Evolutionary conservation across 1,140 invertebrate genomes (phyloP).

Genomic region (Temnothorax longispinosus): DNA sequence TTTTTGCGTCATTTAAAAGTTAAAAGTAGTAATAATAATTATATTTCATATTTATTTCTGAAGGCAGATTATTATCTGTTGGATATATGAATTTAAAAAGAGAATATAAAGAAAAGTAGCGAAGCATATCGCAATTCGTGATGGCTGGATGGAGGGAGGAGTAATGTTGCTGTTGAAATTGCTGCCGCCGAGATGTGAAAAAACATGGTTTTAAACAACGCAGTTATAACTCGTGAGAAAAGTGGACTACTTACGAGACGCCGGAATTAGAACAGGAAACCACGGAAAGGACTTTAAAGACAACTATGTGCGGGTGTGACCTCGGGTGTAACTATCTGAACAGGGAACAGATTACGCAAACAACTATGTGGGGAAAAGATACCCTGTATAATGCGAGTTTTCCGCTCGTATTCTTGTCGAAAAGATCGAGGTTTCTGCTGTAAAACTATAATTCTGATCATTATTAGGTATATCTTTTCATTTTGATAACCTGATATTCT

Average conservation of each 20-base stretch:
- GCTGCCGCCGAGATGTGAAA: constrained; percentile 38
- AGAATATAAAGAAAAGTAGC: background rate
- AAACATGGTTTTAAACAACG: constrained; percentile 32
- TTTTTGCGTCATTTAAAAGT: background rate
- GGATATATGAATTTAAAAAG: background rate
- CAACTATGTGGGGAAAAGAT: background rate
- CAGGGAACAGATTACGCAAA: too few relatives aligned
- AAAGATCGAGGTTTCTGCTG: too few relatives aligned
- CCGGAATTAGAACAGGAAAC: constrained; percentile 67
- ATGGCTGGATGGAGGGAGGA: constrained; percentile 56
- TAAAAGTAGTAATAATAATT: too few relatives aligned
- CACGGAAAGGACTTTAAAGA: constrained; percentile 23
- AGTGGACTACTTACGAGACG: constrained; percentile 39
- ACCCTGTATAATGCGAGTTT: background rate
- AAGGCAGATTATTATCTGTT: background rate
- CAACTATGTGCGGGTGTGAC: constrained; percentile 12
- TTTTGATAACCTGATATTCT: too few relatives aligned
- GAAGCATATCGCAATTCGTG: constrained; percentile 59
- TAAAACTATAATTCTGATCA: background rate
- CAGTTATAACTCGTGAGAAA: background rate
- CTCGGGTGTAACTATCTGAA: too few relatives aligned
- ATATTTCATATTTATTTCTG: background rate
- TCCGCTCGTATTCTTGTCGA: background rate
- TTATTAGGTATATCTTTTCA: background rate
- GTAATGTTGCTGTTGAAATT: constrained; percentile 71